Evolutionary conservation across 92 coral and sea anemone species (phyloP), one percentile per base, ranked within the genome.

Genomic region (Zoanthus sociatus): DNA sequence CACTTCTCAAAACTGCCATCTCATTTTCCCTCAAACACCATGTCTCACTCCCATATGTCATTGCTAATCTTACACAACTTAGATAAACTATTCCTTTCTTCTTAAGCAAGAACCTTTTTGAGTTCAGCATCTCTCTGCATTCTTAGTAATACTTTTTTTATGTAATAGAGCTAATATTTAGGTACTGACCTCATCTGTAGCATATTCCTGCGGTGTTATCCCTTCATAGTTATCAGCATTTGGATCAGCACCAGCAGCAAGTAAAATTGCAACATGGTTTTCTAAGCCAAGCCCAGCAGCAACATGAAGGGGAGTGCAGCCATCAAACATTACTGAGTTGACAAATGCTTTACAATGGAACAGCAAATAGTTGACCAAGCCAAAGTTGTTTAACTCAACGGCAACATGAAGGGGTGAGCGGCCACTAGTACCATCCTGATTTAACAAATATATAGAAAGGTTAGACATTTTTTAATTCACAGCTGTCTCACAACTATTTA

Each of bases 231-330:
- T 97, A 7, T 75, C 64, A 15, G 88, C 48, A 30, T 88, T 76
- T 54, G 93, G 94, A 58, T 92, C 95, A 32, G 98, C 98, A 48
- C 99, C 99, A 7, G 93, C 94, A 50, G 98, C 99, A 0, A 97
- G 81, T 31, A 97, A 90, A 70, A 93, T 60, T 9, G 92, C 99
- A 13, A 88, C 88, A 31, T 95, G 88, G n/a, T 93, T 51, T 45
- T 90, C 82, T 83, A 97, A 83, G 11, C 95, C 98, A 21, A 95
- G 91, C n/a, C 99, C 99, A 21, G 99, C 98, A 9, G 99, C 99
- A 73, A 92, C 77, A 72, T 97, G 99, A 32, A 97, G 84, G 9
- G 99, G 94, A 1, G 99, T 95, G 83, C 91, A 76, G n/a, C 92
- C 98, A 46, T 93, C 95, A 47, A 81, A 91, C 11, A 94, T 91